These are phyloP conservation scores for Cettia cetti DNA, from an alignment of 2,113 vertebrate genomes.

Conservation along the genomic window DNA sequence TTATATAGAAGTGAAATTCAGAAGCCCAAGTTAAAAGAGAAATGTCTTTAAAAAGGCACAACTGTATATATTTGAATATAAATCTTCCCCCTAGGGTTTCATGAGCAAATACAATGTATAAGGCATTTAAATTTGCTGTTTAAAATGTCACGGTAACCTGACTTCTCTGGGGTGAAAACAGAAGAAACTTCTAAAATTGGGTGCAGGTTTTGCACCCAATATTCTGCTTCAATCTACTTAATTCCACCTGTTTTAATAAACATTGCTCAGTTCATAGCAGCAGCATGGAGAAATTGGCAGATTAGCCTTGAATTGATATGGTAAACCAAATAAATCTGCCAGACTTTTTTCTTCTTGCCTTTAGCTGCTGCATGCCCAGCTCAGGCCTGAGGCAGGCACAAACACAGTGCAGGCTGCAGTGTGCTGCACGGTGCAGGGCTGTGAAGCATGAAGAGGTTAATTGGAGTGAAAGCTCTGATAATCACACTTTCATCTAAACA, in stretches of 20 bases:
- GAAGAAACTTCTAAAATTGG: not conserved
- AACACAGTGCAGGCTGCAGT: not conserved
- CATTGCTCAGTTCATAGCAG: not conserved
- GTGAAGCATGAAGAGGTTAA: not conserved
- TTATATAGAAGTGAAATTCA: not conserved
- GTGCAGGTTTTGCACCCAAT: not conserved
- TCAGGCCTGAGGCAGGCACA: not conserved
- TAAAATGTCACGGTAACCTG: not conserved
- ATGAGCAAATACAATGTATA: not conserved
- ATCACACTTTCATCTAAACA: not conserved
- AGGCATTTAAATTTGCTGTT: not conserved
- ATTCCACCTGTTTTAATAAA: not conserved
- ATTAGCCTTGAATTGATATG: not conserved
- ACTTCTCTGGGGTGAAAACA: not conserved
- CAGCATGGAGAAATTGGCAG: not conserved
- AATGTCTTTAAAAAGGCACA: not conserved
- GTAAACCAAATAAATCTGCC: not conserved
- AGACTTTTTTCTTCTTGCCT: not conserved
- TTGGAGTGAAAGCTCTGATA: constrained; percentile 10
- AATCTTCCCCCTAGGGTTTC: not conserved
- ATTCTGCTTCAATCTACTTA: not conserved
- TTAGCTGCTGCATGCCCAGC: not conserved
- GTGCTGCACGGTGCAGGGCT: not conserved
- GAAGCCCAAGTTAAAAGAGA: not conserved
- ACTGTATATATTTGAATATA: not conserved